phyloP scores from a whole-genome alignment of 1,140 invertebrate genomes.

The Melipona quadrifasciata region DNA sequence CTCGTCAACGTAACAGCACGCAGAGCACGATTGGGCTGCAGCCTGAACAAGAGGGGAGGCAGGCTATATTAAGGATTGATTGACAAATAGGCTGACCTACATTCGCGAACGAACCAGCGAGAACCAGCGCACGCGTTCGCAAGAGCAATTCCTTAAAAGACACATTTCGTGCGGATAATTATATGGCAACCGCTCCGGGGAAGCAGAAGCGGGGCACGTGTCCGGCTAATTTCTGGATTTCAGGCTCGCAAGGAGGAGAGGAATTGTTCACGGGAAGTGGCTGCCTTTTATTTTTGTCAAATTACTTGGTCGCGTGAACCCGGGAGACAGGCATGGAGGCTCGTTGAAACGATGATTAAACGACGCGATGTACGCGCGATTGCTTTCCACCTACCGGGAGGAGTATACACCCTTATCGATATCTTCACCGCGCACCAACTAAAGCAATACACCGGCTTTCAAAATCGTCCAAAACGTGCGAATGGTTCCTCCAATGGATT shows the following conservation, averaged over 20 bases:
- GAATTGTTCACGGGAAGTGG: constrained; percentile 41
- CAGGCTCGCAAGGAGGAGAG: constrained; percentile 14
- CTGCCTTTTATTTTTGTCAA: constrained; percentile 45
- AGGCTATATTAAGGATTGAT: constrained; percentile 66
- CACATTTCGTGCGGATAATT: constrained; percentile 64
- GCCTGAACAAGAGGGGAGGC: constrained; percentile 22
- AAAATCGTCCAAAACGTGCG: background rate
- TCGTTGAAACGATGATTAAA: constrained; percentile 40
- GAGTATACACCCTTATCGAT: constrained; percentile 21
- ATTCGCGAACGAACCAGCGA: constrained; percentile 50
- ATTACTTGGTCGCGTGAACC: constrained; percentile 57
- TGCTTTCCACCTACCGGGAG: background rate
- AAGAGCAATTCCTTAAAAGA: constrained; percentile 49
- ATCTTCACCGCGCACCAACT: background rate
- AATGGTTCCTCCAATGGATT: constrained; percentile 25
- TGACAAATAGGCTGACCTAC: constrained; percentile 67
- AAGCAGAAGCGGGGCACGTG: constrained; percentile 51
- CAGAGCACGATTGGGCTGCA: constrained; percentile 16
- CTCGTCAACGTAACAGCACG: constrained; percentile 26
- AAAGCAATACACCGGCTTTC: constrained; percentile 16
- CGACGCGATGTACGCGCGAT: constrained; percentile 18
- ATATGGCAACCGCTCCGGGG: constrained; percentile 4
- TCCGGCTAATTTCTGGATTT: constrained; percentile 55
- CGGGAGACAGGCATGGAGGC: constrained; percentile 21
- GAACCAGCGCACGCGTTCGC: constrained; percentile 36